These are phyloP conservation scores for Drosophila percnosoma DNA, from an alignment of 2,888 invertebrate species.

Conservation along the genomic window DNA sequence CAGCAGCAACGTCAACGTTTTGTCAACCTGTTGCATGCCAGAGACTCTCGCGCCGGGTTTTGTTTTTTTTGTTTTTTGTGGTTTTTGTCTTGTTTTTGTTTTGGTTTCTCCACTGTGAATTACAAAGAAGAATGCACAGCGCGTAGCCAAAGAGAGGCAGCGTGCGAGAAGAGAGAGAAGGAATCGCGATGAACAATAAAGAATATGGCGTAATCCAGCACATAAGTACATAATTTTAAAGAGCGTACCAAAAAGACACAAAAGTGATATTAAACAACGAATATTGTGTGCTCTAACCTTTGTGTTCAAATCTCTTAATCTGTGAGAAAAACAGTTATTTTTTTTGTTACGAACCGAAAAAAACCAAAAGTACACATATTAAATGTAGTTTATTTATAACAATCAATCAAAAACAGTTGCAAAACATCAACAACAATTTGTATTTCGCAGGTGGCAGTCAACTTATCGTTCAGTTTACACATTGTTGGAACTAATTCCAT, in stretches of 20 bases:
- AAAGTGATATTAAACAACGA: slow-evolving; percentile 17
- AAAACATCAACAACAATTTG: neutral
- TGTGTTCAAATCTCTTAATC: neutral
- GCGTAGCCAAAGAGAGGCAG: neutral
- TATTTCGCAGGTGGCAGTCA: slow-evolving; percentile 36
- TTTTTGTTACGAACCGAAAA: neutral
- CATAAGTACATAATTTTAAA: slow-evolving; percentile 8
- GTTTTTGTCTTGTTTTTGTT: slow-evolving; percentile 38
- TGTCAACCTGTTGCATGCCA: slow-evolving; percentile 50
- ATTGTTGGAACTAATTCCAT: slow-evolving; percentile 30
- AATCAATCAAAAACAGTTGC: neutral
- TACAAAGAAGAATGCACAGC: slow-evolving; percentile 12
- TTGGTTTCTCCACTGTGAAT: slow-evolving; percentile 36
- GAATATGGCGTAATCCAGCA: slow-evolving; percentile 47
- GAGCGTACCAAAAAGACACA: slow-evolving; percentile 3
- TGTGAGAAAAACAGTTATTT: neutral
- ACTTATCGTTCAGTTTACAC: slow-evolving; percentile 22
- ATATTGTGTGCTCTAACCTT: slow-evolving; percentile 24
- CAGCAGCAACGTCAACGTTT: slow-evolving; percentile 11
- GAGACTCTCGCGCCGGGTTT: slow-evolving; percentile 38
- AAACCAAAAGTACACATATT: neutral
- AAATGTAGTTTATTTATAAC: neutral
- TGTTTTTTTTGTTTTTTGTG: slow-evolving; percentile 3
- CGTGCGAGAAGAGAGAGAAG: neutral
- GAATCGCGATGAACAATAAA: neutral